Conservation (phyloP, 1,140 invertebrate genomes). For the Magallana angulata region DNA sequence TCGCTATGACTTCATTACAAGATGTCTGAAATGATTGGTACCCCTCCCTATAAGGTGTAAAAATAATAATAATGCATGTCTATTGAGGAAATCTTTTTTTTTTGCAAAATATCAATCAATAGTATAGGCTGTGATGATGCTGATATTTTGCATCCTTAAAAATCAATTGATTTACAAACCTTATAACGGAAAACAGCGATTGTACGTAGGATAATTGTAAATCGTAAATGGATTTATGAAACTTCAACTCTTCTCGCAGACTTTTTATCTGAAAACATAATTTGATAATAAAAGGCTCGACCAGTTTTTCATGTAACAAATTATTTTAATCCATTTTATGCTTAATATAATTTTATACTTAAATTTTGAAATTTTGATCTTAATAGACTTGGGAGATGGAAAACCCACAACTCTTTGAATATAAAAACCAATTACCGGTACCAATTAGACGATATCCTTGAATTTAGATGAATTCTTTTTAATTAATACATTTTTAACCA, state of each 20-base stretch:
- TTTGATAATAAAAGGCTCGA: neutral
- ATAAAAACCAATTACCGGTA: neutral
- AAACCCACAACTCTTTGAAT: neutral
- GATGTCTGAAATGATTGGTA: constrained; percentile 67
- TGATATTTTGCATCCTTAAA: no score
- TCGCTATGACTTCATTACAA: constrained; percentile 62
- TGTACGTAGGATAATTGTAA: constrained; percentile 70
- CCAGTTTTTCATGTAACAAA: neutral
- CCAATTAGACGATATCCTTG: no score
- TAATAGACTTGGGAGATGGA: neutral
- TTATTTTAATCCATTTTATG: no score
- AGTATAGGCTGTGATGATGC: no score
- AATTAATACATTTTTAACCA: no score
- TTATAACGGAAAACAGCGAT: constrained; percentile 63
- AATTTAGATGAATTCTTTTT: no score
- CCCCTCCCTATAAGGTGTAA: constrained; percentile 58
- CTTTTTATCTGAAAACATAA: constrained; percentile 54
- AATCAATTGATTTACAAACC: constrained; percentile 32
- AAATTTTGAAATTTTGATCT: neutral
- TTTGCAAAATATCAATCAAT: no score
- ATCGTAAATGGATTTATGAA: constrained; percentile 70
- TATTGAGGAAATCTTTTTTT: no score
- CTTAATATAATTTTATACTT: no score
- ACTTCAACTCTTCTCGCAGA: constrained; percentile 71
- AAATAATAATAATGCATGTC: neutral